Conservation (phyloP, 2,888 invertebrate species). For the Tipula confusa region DNA sequence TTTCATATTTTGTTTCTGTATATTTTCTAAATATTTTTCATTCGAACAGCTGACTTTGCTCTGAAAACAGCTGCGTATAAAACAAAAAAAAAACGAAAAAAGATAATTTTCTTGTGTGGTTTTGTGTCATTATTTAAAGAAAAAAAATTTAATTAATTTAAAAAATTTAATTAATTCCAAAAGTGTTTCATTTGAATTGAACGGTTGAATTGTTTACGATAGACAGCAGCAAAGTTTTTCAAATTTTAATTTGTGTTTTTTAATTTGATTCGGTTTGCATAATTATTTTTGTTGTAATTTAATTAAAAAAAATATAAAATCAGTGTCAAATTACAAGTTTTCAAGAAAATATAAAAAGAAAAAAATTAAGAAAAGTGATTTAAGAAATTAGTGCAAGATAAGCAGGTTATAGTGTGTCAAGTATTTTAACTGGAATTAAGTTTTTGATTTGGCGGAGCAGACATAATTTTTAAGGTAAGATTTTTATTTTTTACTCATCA, state of each 20-base stretch:
- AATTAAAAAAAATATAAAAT: background rate
- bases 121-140: background rate
- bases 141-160: background rate
- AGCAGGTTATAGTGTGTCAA: background rate
- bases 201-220: background rate
- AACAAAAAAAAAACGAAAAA: background rate
- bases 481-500: background rate
- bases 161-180: background rate
- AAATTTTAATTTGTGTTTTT: background rate
- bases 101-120: slow-evolving; percentile 26
- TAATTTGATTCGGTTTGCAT: background rate
- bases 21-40: background rate
- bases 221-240: background rate
- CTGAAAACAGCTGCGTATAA: slow-evolving; percentile 21
- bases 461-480: background rate
- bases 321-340: background rate
- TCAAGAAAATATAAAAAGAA: background rate
- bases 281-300: no score
- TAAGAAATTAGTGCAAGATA: background rate
- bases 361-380: background rate
- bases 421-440: background rate
- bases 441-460: background rate
- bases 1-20: background rate
- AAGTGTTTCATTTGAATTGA: background rate
- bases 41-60: slow-evolving; percentile 31